Percentiles rank a stretch among this genome's conserved stretches.
These are phyloP conservation scores for Thalassophryne amazonica DNA, from an alignment of 2,797 vertebrate species.

Conservation along the genomic window DNA sequence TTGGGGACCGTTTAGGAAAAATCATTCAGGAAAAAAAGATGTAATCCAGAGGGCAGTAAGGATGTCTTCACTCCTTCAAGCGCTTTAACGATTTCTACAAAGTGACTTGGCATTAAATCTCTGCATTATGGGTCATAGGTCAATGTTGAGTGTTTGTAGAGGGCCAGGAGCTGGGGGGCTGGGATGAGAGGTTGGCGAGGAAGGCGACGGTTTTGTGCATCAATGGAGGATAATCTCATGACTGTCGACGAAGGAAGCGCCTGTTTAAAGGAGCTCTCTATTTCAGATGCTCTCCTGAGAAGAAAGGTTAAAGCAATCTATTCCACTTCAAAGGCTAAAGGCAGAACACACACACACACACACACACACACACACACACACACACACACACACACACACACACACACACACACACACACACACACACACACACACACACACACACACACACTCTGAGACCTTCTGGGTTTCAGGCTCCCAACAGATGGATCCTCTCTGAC, in stretches of 20 bases:
- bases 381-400: slow-evolving; percentile 26
- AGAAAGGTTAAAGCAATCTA: slow-evolving; percentile 78
- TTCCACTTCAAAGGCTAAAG: slow-evolving; percentile 73
- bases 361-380: slow-evolving; percentile 31
- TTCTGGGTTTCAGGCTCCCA: slow-evolving; percentile 44
- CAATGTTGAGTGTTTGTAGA: slow-evolving; percentile 59
- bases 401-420: not conserved
- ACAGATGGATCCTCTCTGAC: slow-evolving; percentile 59
- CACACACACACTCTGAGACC: slow-evolving; percentile 18
- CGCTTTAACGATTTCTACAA: slow-evolving; percentile 29
- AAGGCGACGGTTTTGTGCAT: slow-evolving; percentile 60
- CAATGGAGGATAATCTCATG: slow-evolving; percentile 75
- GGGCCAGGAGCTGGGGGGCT: slow-evolving; percentile 32
- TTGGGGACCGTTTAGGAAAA: slow-evolving; percentile 25
- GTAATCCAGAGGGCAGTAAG: slow-evolving; percentile 5
- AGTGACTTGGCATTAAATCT: slow-evolving; percentile 57
- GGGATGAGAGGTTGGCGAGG: slow-evolving; percentile 49
- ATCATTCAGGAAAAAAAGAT: slow-evolving; percentile 18
- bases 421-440: slow-evolving; percentile 6
- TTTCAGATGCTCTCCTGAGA: slow-evolving; percentile 74
- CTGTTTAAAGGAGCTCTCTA: slow-evolving; percentile 74
- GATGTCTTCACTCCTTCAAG: slow-evolving; percentile 38
- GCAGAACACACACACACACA: slow-evolving; percentile 37
- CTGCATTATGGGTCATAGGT: slow-evolving; percentile 70
- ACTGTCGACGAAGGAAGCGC: slow-evolving; percentile 70